A percentile compares a stretch with the other conserved stretches of the same genome.
Evolutionary conservation across 2,113 vertebrate species (phyloP).

Genomic region (Callipepla squamata): DNA sequence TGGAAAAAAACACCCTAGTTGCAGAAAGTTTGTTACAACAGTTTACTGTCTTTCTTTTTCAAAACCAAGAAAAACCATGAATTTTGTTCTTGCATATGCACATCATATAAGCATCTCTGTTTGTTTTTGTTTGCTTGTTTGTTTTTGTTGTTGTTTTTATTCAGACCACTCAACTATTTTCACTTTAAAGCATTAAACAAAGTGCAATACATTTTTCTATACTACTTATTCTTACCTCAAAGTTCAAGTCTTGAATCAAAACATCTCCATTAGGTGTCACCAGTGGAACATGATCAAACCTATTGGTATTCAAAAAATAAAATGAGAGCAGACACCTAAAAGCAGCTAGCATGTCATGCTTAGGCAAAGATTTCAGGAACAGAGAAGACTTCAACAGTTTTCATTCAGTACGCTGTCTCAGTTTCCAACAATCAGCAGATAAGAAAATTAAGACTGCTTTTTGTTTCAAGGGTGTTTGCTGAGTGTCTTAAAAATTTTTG

Average conservation of each 20-base stretch:
- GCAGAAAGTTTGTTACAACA: not conserved
- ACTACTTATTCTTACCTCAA: conserved; percentile 84
- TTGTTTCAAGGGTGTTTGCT: not conserved
- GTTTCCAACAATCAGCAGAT: not conserved
- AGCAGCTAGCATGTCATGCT: not conserved
- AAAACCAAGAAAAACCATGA: not conserved
- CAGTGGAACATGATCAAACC: conserved; percentile 94
- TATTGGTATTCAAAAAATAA: conserved; percentile 52
- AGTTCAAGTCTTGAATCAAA: conserved; percentile 90
- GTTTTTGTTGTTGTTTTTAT: not conserved
- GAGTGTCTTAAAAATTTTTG: not conserved
- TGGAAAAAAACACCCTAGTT: not conserved
- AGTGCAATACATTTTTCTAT: not conserved
- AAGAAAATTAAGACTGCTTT: not conserved
- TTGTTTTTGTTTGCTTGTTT: not conserved
- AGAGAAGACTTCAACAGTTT: not conserved
- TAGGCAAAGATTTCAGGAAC: not conserved
- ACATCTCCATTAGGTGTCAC: conserved; percentile 97
- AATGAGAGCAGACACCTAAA: not conserved
- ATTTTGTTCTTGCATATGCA: not conserved
- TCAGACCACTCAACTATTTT: not conserved
- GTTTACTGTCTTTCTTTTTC: not conserved
- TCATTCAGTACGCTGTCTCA: not conserved
- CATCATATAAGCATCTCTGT: not conserved
- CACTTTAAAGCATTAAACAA: not conserved